These are phyloP conservation scores for Anthrax anthrax DNA, from an alignment of 2,888 invertebrate genomes.

Conservation along the genomic window DNA sequence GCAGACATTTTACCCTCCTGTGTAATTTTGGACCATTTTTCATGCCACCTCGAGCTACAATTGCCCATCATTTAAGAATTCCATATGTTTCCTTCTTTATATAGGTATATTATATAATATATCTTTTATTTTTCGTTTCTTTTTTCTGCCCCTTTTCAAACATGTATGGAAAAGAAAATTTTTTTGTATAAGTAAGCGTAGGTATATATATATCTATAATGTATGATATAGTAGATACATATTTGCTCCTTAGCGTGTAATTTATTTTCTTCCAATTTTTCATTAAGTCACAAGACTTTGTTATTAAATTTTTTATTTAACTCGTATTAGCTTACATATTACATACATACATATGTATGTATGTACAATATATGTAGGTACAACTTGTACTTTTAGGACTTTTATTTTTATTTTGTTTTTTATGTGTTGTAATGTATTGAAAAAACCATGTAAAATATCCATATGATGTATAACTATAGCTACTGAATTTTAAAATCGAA, in stretches of 20 bases:
- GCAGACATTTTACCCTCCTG: neutral
- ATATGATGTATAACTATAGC: no score
- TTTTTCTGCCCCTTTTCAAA: neutral
- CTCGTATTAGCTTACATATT: neutral
- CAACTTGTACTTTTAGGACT: neutral
- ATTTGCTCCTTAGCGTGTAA: constrained; percentile 2
- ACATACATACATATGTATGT: no score
- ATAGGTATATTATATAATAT: neutral
- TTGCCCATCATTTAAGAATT: neutral
- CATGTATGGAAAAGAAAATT: neutral
- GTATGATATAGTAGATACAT: neutral
- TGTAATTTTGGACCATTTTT: constrained; percentile 6
- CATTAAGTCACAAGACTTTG: constrained; percentile 6
- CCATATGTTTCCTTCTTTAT: constrained; percentile 2
- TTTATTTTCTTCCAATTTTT: constrained; percentile 11
- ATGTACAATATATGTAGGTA: no score
- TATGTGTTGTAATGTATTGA: neutral
- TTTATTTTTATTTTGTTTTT: neutral
- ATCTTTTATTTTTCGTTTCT: neutral
- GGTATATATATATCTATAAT: neutral
- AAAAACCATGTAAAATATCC: neutral
- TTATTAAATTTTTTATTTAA: constrained; percentile 9
- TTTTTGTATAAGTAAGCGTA: neutral
- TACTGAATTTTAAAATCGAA: neutral
- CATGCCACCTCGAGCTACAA: neutral